A percentile compares a stretch with the other conserved stretches of the same genome.
These are phyloP conservation scores for Onchidella celtica DNA, from an alignment of 2,888 invertebrate species.

Conservation along the genomic window DNA sequence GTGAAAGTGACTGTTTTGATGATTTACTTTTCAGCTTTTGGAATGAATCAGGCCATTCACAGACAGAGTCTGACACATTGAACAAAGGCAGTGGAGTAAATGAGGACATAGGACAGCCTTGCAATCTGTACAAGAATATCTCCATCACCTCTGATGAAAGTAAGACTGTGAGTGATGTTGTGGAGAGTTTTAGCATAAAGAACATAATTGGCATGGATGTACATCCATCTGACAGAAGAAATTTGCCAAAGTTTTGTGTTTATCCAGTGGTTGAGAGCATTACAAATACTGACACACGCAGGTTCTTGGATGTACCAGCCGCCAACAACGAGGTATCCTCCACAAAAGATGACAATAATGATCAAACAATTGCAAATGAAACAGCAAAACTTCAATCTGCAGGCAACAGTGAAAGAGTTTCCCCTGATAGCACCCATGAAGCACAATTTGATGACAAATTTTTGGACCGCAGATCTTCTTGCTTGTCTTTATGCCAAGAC, in stretches of 20 bases:
- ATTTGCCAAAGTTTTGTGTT: too few species aligned
- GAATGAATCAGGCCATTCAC: not conserved
- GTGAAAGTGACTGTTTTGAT: not conserved
- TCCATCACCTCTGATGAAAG: not conserved
- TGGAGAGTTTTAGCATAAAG: not conserved
- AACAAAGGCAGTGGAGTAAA: not conserved
- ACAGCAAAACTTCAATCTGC: not conserved
- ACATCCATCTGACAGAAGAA: not conserved
- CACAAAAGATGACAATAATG: not conserved
- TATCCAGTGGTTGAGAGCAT: too few species aligned
- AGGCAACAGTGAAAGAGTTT: not conserved
- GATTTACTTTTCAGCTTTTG: not conserved
- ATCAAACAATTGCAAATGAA: not conserved
- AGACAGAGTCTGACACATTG: not conserved
- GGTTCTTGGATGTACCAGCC: not conserved
- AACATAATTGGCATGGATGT: not conserved
- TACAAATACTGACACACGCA: not conserved
- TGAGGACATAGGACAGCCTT: not conserved
- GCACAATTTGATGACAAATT: not conserved
- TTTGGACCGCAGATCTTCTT: not conserved
- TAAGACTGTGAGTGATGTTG: too few species aligned
- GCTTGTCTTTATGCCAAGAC: not conserved
- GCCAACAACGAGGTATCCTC: not conserved
- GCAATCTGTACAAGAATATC: not conserved
- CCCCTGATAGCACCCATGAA: not conserved